Evolutionary conservation across 2,113 vertebrate genomes (phyloP).

Genomic region (Carassius gibelio): DNA sequence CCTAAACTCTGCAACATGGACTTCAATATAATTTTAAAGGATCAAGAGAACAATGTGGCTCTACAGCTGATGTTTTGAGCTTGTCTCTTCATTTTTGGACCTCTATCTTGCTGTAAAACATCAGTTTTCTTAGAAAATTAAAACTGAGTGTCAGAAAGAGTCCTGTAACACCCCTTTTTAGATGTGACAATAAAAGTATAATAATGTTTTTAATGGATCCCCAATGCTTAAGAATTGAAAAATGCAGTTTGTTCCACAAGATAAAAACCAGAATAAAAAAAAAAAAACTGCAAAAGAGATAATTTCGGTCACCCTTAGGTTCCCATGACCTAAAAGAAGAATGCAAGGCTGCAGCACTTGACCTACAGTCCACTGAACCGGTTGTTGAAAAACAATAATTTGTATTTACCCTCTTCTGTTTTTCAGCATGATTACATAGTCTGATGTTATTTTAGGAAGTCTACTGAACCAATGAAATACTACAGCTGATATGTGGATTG

Average conservation of each 20-base stretch:
- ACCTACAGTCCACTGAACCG: too few relatives aligned
- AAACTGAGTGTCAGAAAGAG: not conserved
- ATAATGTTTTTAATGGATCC: slow-evolving; percentile 46
- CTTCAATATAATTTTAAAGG: slow-evolving; percentile 3
- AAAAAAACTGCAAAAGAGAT: too few relatives aligned
- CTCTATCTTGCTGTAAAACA: not conserved
- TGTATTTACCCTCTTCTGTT: slow-evolving; percentile 7
- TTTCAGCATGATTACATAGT: not conserved
- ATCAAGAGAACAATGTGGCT: not conserved
- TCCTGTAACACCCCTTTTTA: not conserved
- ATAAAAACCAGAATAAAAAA: not conserved
- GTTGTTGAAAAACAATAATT: too few relatives aligned
- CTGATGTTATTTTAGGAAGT: slow-evolving; percentile 25
- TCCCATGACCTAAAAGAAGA: not conserved
- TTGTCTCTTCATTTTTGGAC: not conserved
- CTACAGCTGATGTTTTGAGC: not conserved
- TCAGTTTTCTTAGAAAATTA: not conserved
- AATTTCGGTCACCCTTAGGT: too few relatives aligned
- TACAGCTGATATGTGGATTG: not conserved
- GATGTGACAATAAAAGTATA: slow-evolving; percentile 36
- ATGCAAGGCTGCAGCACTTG: too few relatives aligned
- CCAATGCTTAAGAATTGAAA: not conserved
- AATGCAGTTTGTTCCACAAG: not conserved
- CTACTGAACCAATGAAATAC: slow-evolving; percentile 19
- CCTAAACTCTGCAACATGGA: not conserved